Percentiles rank a stretch among this genome's conserved stretches.
These are phyloP conservation scores for Pentalonia nigronervosa DNA, from an alignment of 1,140 invertebrate species.

Conservation along the genomic window DNA sequence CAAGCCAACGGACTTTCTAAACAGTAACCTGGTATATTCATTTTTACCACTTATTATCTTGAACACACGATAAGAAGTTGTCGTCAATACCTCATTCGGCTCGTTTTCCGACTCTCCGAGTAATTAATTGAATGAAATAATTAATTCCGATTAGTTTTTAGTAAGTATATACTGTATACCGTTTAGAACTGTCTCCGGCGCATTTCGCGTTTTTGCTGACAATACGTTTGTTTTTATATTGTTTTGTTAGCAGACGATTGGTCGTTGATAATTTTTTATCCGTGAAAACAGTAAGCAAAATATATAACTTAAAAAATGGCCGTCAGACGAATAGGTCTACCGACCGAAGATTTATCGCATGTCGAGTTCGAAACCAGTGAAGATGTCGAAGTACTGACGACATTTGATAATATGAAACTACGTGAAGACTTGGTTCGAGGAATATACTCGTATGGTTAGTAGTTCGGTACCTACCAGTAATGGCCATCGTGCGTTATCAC, in stretches of 20 bases:
- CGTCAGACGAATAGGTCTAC: not conserved
- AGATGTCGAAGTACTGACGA: conserved; percentile 98
- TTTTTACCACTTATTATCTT: not conserved
- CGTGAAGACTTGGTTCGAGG: conserved; percentile 93
- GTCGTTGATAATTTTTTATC: not conserved
- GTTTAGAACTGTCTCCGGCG: not conserved
- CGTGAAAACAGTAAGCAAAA: not conserved
- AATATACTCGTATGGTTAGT: conserved; percentile 96
- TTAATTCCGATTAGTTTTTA: too few relatives aligned
- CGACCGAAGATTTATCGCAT: conserved; percentile 72
- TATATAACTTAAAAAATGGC: not conserved
- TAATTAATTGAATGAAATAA: not conserved
- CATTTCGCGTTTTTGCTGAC: not conserved
- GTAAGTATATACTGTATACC: not conserved
- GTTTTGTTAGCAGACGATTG: not conserved
- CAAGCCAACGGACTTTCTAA: not conserved
- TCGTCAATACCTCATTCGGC: not conserved
- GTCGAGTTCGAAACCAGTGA: conserved; percentile 99
- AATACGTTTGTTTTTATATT: not conserved
- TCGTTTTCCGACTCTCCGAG: not conserved
- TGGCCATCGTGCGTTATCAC: not conserved
- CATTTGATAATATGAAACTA: conserved; percentile 95
- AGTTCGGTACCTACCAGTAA: not conserved
- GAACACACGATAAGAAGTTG: not conserved
- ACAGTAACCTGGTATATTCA: not conserved